phyloP scores from a whole-genome alignment of 1,140 invertebrate genomes.

The Aradophagus sp. region DNA sequence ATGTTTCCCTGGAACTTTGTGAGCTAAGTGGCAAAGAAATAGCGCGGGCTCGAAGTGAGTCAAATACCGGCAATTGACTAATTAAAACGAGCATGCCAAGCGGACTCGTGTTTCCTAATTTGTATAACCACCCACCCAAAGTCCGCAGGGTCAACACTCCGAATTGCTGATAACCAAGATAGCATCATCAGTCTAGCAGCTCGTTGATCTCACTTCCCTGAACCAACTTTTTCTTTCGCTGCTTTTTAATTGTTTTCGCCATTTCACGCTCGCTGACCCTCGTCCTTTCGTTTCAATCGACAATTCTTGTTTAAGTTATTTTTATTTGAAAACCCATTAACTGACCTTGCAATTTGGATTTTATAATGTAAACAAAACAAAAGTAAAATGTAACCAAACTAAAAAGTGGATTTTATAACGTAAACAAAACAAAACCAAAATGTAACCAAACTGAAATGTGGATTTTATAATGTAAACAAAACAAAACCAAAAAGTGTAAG shows the following conservation, averaged over 20 bases:
- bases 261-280: background rate
- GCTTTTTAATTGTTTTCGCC: conserved; percentile 26
- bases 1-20: background rate
- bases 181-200: conserved; percentile 14
- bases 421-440: too few species aligned
- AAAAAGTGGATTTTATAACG: too few species aligned
- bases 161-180: conserved; percentile 48
- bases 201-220: conserved; percentile 22
- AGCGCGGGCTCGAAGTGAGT: conserved; percentile 28
- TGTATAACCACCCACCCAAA: conserved; percentile 60
- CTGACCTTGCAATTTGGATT: too few species aligned
- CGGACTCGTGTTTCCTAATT: conserved; percentile 67
- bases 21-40: conserved; percentile 14
- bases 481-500: too few species aligned
- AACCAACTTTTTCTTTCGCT: conserved; percentile 22
- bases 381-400: too few species aligned
- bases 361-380: too few species aligned
- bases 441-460: too few species aligned
- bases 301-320: too few species aligned
- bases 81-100: conserved; percentile 63
- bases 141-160: conserved; percentile 49
- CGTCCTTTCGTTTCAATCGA: too few species aligned
- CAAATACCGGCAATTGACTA: conserved; percentile 59
- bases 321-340: too few species aligned
- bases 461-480: too few species aligned